phyloP scores from a whole-genome alignment of 23 tunicate genomes.

The Ascidia mentula region DNA sequence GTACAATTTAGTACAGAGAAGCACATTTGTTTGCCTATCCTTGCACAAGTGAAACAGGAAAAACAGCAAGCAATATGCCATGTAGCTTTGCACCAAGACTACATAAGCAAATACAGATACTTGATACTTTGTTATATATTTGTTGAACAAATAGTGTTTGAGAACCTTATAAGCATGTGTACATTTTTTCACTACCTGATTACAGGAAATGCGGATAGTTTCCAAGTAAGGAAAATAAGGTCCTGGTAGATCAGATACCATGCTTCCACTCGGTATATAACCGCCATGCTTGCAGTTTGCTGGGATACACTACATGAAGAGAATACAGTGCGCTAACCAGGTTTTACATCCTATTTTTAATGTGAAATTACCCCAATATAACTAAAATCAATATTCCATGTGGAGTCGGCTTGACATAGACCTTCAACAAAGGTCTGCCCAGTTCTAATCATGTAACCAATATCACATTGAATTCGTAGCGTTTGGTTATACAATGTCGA shows the following conservation, averaged over 20 bases:
- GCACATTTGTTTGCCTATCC: too few relatives aligned
- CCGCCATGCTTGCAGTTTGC: conserved; percentile 18
- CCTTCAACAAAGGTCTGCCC: conserved; percentile 22
- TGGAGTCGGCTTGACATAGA: conserved; percentile 18
- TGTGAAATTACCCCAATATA: conserved; percentile 10
- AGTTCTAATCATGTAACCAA: conserved; percentile 35
- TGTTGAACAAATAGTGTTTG: too few relatives aligned
- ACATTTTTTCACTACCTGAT: too few relatives aligned
- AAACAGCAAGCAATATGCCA: too few relatives aligned
- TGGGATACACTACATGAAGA: conserved; percentile 25
- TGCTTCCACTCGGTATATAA: background rate
- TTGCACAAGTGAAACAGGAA: too few relatives aligned
- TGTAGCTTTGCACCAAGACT: too few relatives aligned
- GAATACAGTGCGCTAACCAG: too few relatives aligned
- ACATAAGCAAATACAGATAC: too few relatives aligned
- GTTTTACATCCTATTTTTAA: background rate
- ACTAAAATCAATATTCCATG: conserved; percentile 34
- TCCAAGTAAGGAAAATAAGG: conserved; percentile 28
- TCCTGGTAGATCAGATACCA: conserved; percentile 14
- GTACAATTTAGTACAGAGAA: too few relatives aligned
- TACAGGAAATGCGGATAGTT: conserved; percentile 23
- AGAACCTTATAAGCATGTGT: too few relatives aligned
- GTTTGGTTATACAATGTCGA: conserved; percentile 40
- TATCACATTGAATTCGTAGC: conserved; percentile 20
- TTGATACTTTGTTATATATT: too few relatives aligned